A percentile compares a stretch with the other conserved stretches of the same genome.
Conservation (phyloP, 2,797 vertebrate genomes). For the Anisognathus igniventris region DNA sequence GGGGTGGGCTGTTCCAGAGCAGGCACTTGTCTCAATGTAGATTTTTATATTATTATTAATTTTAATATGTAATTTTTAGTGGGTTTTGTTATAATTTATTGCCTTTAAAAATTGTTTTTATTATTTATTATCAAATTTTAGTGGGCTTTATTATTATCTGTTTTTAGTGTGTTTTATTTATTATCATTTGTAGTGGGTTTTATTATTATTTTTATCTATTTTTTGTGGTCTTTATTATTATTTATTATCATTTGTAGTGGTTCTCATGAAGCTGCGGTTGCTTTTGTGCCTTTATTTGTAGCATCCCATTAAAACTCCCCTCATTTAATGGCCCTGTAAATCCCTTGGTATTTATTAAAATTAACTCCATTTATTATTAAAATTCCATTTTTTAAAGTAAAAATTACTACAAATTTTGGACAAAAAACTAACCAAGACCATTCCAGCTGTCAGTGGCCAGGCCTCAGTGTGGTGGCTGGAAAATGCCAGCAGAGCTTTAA, state of each 20-base stretch:
- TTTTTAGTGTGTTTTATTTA: neutral
- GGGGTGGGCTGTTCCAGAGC: no score
- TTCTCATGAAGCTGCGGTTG: neutral
- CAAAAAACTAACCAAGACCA: fast-evolving
- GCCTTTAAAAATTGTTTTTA: neutral
- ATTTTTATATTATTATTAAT: neutral
- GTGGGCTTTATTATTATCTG: neutral
- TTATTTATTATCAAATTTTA: neutral
- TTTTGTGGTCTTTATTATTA: neutral
- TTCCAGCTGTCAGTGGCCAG: neutral
- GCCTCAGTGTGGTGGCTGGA: fast-evolving
- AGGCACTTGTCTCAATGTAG: neutral
- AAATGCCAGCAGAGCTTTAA: fast-evolving
- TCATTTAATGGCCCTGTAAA: neutral
- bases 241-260: neutral
- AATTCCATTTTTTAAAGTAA: neutral
- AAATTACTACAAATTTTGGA: neutral
- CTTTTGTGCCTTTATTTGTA: neutral
- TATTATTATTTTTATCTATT: neutral
- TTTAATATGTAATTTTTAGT: neutral
- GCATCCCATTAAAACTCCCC: no score
- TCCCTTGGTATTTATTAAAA: neutral
- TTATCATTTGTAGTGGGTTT: neutral
- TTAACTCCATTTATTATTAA: neutral
- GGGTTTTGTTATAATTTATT: neutral